Conservation (phyloP, 2,888 invertebrate genomes). For the Platycheirus rosarum region DNA sequence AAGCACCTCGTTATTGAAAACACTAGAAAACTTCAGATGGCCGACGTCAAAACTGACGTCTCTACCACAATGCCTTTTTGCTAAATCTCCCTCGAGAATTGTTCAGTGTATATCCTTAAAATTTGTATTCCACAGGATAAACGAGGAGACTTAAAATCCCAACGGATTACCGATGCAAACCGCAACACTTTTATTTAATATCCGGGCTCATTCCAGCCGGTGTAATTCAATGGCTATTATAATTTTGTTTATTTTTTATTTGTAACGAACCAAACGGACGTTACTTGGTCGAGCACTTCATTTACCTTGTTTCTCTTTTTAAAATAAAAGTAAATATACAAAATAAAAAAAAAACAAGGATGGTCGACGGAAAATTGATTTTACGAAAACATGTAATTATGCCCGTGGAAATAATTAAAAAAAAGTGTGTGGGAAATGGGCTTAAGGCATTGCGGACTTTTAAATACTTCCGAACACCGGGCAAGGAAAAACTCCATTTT, state of each 20-base stretch:
- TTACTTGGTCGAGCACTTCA: slow-evolving; percentile 38
- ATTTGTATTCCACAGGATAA: slow-evolving; percentile 27
- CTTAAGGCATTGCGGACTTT: background rate
- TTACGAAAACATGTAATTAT: slow-evolving; percentile 65
- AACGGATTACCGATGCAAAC: slow-evolving; percentile 38
- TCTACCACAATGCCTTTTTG: background rate
- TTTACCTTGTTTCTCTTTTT: slow-evolving; percentile 28
- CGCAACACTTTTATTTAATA: slow-evolving; percentile 41
- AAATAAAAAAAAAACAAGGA: background rate
- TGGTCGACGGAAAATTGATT: slow-evolving; percentile 56
- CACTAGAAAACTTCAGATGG: slow-evolving; percentile 15
- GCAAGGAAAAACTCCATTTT: too few species aligned
- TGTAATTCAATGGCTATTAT: slow-evolving; percentile 61
- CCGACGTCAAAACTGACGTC: background rate
- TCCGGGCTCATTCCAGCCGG: slow-evolving; percentile 40
- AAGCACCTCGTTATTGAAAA: slow-evolving; percentile 23
- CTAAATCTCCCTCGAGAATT: slow-evolving; percentile 9
- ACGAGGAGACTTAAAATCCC: background rate
- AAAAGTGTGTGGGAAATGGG: slow-evolving; percentile 8
- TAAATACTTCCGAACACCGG: too few species aligned
- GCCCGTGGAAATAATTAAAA: slow-evolving; percentile 39
- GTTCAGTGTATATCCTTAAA: slow-evolving; percentile 28
- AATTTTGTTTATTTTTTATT: slow-evolving; percentile 14
- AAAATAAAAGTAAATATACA: slow-evolving; percentile 3
- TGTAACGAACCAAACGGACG: slow-evolving; percentile 7